These are phyloP conservation scores for Bryconaethiops microstoma DNA, from an alignment of 2,797 vertebrate genomes.

Conservation along the genomic window DNA sequence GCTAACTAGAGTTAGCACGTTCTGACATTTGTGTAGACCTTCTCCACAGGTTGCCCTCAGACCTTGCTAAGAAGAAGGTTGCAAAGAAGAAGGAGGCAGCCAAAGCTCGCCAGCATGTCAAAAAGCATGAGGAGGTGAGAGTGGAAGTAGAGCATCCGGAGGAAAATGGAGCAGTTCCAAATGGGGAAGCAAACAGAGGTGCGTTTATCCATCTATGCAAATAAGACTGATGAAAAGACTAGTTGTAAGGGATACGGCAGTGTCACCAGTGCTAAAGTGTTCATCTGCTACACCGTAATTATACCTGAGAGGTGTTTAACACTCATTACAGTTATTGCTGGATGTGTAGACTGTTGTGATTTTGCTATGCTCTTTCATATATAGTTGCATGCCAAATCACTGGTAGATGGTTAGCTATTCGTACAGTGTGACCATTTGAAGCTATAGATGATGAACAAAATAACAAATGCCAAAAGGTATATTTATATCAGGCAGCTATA, in stretches of 20 bases:
- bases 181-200: constrained; percentile 37
- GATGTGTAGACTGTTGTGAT: neutral
- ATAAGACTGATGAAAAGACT: neutral
- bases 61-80: constrained; percentile 95
- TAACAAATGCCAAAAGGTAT: neutral
- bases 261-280: neutral
- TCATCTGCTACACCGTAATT: neutral
- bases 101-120: constrained; percentile 86
- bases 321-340: neutral
- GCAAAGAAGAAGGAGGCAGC: constrained; percentile 97
- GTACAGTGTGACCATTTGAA: neutral
- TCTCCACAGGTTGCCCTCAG: constrained; percentile 72
- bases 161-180: constrained; percentile 60
- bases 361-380: neutral
- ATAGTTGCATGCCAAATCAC: neutral
- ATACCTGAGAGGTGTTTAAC: neutral
- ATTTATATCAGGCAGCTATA: neutral
- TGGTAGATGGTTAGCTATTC: neutral
- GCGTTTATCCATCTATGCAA: constrained; percentile 16
- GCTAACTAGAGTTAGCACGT: neutral
- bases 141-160: constrained; percentile 77
- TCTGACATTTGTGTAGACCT: neutral
- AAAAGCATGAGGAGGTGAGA: constrained; percentile 80
- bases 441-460: neutral
- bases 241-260: neutral